These are phyloP conservation scores for Idris sp. DNA, from an alignment of 1,140 invertebrate genomes.

Conservation along the genomic window DNA sequence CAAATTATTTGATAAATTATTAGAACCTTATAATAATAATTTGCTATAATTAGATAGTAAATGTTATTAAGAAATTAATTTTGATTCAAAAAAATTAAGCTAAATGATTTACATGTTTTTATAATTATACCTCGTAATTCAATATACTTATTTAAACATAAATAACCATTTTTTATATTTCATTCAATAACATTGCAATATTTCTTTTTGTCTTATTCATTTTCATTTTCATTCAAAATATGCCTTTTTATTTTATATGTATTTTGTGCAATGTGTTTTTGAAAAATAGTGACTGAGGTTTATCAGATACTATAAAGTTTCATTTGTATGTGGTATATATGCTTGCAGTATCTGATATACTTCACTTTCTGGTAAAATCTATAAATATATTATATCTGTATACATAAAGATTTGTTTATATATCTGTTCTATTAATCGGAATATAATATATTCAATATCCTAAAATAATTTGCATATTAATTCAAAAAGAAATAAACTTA, in stretches of 20 bases:
- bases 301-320: constrained; percentile 40
- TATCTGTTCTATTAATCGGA: constrained; percentile 15
- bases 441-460: constrained; percentile 25
- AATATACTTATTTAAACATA: no score
- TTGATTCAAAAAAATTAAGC: no score
- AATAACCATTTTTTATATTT: no score
- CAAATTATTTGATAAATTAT: no score
- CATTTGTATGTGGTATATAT: not conserved
- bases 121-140: no score
- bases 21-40: no score
- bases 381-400: constrained; percentile 54
- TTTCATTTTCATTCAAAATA: constrained; percentile 45
- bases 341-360: constrained; percentile 26
- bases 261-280: constrained; percentile 55
- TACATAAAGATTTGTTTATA: constrained; percentile 38
- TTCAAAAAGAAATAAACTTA: no score
- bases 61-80: no score
- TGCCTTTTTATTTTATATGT: constrained; percentile 29
- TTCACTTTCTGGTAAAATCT: constrained; percentile 37
- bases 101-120: no score
- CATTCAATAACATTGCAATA: constrained; percentile 6
- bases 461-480: no score
- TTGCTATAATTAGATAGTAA: no score
- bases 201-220: not conserved
- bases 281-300: constrained; percentile 52